These are phyloP conservation scores for Rotaria magnacalcarata DNA, from an alignment of 2,888 invertebrate species.

Conservation along the genomic window DNA sequence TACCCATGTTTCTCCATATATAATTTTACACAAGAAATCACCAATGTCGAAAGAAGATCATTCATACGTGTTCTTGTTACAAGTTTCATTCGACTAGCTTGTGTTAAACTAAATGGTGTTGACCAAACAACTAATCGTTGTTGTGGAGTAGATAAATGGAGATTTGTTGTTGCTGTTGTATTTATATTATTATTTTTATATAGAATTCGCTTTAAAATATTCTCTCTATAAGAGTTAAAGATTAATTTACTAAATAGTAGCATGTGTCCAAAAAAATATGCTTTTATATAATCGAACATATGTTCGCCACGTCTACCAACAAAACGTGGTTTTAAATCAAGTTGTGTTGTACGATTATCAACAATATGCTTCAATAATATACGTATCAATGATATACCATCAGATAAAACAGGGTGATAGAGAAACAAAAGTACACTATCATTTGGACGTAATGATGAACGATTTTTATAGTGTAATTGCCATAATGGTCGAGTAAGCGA, in stretches of 20 bases:
- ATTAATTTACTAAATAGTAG: slow-evolving; percentile 11
- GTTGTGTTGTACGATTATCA: slow-evolving; percentile 44
- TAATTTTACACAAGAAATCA: slow-evolving; percentile 2
- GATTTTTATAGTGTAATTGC: slow-evolving; percentile 31
- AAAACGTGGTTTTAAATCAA: slow-evolving; percentile 44
- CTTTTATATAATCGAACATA: slow-evolving; percentile 24
- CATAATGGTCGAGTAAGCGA: not conserved
- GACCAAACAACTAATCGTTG: slow-evolving; percentile 41
- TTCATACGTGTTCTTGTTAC: slow-evolving; percentile 46
- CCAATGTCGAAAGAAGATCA: slow-evolving; percentile 37
- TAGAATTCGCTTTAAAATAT: not conserved
- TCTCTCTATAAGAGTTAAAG: not conserved
- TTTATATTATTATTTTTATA: not conserved
- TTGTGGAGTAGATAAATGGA: not conserved
- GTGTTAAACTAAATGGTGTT: slow-evolving; percentile 42
- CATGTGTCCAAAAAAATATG: slow-evolving; percentile 1
- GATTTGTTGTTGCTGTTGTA: not conserved
- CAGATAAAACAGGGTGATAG: slow-evolving; percentile 41
- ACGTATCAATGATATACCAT: slow-evolving; percentile 40
- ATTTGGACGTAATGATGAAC: not conserved
- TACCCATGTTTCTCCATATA: not conserved
- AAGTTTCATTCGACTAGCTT: slow-evolving; percentile 39
- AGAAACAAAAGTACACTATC: slow-evolving; percentile 40
- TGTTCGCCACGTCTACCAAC: not conserved
- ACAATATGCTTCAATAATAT: slow-evolving; percentile 41